Evolutionary conservation across 2,888 invertebrate species (phyloP).

Genomic region (Ethmia dodecea): DNA sequence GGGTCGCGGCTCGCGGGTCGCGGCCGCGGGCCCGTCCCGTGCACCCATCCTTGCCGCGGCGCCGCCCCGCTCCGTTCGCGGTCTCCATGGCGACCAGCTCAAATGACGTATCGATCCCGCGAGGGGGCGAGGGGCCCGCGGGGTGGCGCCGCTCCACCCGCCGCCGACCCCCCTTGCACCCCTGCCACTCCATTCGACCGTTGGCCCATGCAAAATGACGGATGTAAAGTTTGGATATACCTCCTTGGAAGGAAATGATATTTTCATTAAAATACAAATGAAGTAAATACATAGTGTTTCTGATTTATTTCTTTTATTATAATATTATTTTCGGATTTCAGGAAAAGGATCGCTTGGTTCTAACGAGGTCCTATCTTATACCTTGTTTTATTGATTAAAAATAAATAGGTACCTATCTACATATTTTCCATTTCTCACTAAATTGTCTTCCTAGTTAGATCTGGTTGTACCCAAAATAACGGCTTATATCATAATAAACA

Average conservation of each 20-base stretch:
- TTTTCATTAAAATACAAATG: slow-evolving; percentile 74
- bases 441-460: no score
- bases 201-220: slow-evolving; percentile 78
- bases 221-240: slow-evolving; percentile 75
- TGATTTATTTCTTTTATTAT: slow-evolving; percentile 45
- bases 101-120: slow-evolving; percentile 78
- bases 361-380: no score
- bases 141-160: slow-evolving; percentile 73
- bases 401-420: no score
- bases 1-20: slow-evolving; percentile 25
- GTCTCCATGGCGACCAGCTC: slow-evolving; percentile 78
- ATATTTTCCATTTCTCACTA: no score
- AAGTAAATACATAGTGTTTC: slow-evolving; percentile 61
- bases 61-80: slow-evolving; percentile 75
- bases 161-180: slow-evolving; percentile 59
- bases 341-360: no score
- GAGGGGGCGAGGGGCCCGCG: slow-evolving; percentile 55
- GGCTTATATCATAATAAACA: no score
- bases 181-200: slow-evolving; percentile 68
- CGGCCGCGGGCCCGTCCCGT: slow-evolving; percentile 19
- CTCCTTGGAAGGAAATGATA: slow-evolving; percentile 74
- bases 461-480: no score
- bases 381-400: no score
- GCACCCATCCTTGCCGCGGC: slow-evolving; percentile 56
- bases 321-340: no score